These are phyloP conservation scores for Aradophagus sp. DNA, from an alignment of 1,140 invertebrate species.

Conservation along the genomic window DNA sequence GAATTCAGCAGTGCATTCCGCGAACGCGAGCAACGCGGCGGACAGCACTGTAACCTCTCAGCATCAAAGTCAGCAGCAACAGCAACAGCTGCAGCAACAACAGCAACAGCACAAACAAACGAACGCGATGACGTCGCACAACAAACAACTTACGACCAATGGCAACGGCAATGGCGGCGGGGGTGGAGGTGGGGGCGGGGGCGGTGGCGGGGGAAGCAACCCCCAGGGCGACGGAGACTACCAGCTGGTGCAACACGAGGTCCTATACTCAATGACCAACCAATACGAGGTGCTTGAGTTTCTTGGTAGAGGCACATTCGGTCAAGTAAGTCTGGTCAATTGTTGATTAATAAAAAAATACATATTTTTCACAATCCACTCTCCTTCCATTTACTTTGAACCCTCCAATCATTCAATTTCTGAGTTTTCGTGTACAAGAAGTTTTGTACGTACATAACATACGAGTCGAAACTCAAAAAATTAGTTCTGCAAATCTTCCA, in stretches of 20 bases:
- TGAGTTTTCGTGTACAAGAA: too few relatives aligned
- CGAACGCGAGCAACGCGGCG: slow-evolving; percentile 64
- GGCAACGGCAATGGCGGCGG: slow-evolving; percentile 63
- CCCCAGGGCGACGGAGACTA: slow-evolving; percentile 95
- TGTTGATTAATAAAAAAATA: too few relatives aligned
- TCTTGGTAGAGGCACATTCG: slow-evolving; percentile 98
- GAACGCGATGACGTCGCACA: slow-evolving; percentile 85
- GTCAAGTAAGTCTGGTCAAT: slow-evolving; percentile 79
- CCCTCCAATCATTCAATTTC: too few relatives aligned
- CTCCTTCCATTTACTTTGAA: too few relatives aligned
- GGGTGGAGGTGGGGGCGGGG: slow-evolving; percentile 59
- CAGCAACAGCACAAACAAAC: slow-evolving; percentile 54
- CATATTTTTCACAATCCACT: too few relatives aligned
- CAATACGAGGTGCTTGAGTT: slow-evolving; percentile 99
- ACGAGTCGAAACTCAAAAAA: too few relatives aligned
- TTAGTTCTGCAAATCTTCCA: too few relatives aligned
- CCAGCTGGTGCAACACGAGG: slow-evolving; percentile 98
- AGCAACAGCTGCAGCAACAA: slow-evolving; percentile 42
- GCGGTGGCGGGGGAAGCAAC: slow-evolving; percentile 79
- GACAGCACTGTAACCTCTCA: slow-evolving; percentile 63
- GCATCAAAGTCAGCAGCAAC: slow-evolving; percentile 55
- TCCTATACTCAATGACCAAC: slow-evolving; percentile 93
- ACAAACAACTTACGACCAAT: slow-evolving; percentile 77
- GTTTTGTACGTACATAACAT: too few relatives aligned
- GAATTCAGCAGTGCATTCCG: slow-evolving; percentile 69